Base-by-base conservation (phyloP, 2,888 invertebrate species). In the Mesorhabditis sp. region DNA sequence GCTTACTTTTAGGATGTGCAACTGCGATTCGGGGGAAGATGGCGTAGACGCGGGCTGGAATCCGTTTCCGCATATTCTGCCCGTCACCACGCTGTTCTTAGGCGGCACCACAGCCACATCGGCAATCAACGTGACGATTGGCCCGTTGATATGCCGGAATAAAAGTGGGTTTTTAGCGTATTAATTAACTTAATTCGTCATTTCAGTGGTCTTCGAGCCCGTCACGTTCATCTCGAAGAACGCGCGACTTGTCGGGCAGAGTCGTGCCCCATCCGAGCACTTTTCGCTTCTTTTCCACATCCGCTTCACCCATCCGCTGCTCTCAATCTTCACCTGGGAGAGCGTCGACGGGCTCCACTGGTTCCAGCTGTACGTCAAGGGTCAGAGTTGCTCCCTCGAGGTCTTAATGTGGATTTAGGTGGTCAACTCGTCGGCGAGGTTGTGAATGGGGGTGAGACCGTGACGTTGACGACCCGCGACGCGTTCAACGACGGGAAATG, bases 161-260 rank as follows among this genome's bases (percentile, higher is more conserved):
- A 74, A 79, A 73, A 70, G 80, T 81, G 41, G 67, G 71, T 62
- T 63, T 6, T 50, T 28, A 2, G 28, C 28, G 3, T 1, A 4
- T 4, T 28, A n/a, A 42, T 15, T 6, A 4, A n/a, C 5, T 41
- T 45, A 72, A 4, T 45, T 5, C 4, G 3, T 65, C 4, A 45
- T 68, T 74, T 70, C 67, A 79, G 80, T 77, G 4, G 76, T 79
- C 5, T 82, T 76, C 63, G 84, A 84, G 28, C 71, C 77, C 1
- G 75, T 84, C 7, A 82, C 84, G 5, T 84, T 84, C 69, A 73
- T 78, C n/a, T 82, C 83, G 68, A 72, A 82, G n/a, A 83, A 84
- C 72, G 79, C 80, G 43, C 76, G 78, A 45, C 67, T 84, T 28
- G 74, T 74, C 61, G 83, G 82, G 4, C 73, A 77, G 2, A 76